These are phyloP conservation scores for Zaprionus gabonicus DNA, from an alignment of 1,140 invertebrate species.

Conservation along the genomic window DNA sequence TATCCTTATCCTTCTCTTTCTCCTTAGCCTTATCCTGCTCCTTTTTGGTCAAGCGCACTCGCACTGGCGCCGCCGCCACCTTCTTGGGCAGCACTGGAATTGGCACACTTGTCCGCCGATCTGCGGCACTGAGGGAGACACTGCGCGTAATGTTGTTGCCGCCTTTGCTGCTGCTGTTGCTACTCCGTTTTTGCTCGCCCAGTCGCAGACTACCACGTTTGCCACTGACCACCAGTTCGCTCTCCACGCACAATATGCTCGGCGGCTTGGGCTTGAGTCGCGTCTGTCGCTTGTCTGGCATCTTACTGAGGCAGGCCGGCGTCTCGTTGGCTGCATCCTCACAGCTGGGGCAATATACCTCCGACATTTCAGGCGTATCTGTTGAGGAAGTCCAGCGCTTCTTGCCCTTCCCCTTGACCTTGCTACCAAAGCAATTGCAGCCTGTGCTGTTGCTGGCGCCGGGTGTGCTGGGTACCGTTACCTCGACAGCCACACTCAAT, in stretches of 20 bases:
- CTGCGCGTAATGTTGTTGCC: constrained; percentile 60
- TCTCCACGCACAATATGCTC: constrained; percentile 78
- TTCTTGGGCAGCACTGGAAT: constrained; percentile 45
- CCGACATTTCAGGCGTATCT: constrained; percentile 84
- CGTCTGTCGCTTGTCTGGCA: constrained; percentile 81
- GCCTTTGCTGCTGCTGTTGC: constrained; percentile 24
- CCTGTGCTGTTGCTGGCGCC: constrained; percentile 65
- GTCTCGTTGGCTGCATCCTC: constrained; percentile 84
- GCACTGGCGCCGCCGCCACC: constrained; percentile 29
- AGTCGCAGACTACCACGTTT: constrained; percentile 68
- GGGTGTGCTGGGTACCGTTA: constrained; percentile 73
- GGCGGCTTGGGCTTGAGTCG: constrained; percentile 77
- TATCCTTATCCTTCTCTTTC: constrained; percentile 57
- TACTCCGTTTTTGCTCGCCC: constrained; percentile 39
- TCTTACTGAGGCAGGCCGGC: constrained; percentile 85
- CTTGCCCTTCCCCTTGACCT: constrained; percentile 81
- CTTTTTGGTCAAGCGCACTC: constrained; percentile 56
- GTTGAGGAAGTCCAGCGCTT: constrained; percentile 78
- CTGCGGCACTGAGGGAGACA: constrained; percentile 73
- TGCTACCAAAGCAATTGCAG: constrained; percentile 77
- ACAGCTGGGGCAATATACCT: constrained; percentile 84
- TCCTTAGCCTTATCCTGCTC: constrained; percentile 65
- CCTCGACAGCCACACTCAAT: constrained; percentile 68
- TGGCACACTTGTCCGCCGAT: constrained; percentile 68
- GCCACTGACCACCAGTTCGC: constrained; percentile 71